phyloP scores from a whole-genome alignment of 1,140 invertebrate species.

The Magallana ariakensis region DNA sequence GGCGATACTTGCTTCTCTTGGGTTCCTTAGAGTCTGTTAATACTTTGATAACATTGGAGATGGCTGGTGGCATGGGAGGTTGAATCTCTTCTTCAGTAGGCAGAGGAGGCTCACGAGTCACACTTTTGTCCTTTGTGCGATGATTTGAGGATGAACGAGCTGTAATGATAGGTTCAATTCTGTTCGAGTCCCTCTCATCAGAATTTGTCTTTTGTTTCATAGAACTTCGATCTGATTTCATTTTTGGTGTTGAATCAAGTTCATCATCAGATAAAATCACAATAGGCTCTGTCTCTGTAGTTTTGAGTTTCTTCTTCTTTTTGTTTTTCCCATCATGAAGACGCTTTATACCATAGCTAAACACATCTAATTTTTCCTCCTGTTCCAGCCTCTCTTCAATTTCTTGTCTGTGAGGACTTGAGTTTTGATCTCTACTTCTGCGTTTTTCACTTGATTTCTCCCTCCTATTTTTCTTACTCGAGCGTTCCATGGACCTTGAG shows the following conservation, averaged over 20 bases:
- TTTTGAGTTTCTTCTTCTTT: slow-evolving; percentile 28
- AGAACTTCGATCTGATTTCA: background rate
- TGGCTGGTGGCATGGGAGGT: slow-evolving; percentile 9
- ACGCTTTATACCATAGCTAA: slow-evolving; percentile 49
- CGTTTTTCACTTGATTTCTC: slow-evolving; percentile 43
- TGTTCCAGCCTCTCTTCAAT: slow-evolving; percentile 42
- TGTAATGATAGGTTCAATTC: slow-evolving; percentile 22
- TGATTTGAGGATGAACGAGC: background rate
- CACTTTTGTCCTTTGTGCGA: background rate
- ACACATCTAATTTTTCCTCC: slow-evolving; percentile 47
- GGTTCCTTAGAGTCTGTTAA: background rate
- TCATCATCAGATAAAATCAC: slow-evolving; percentile 40
- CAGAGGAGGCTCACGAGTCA: background rate
- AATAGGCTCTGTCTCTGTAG: slow-evolving; percentile 8
- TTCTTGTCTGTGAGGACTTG: slow-evolving; percentile 3
- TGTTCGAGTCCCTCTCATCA: background rate
- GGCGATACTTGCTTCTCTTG: background rate
- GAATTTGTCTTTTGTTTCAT: background rate
- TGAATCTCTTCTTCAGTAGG: background rate
- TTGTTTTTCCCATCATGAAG: slow-evolving; percentile 34
- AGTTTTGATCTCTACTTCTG: slow-evolving; percentile 70
- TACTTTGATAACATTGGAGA: slow-evolving; percentile 18
- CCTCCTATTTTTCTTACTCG: slow-evolving; percentile 64
- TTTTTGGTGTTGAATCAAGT: background rate
- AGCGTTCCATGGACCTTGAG: slow-evolving; percentile 70